Evolutionary conservation across 2,888 invertebrate species (phyloP).

Genomic region (Agrypnus murinus): DNA sequence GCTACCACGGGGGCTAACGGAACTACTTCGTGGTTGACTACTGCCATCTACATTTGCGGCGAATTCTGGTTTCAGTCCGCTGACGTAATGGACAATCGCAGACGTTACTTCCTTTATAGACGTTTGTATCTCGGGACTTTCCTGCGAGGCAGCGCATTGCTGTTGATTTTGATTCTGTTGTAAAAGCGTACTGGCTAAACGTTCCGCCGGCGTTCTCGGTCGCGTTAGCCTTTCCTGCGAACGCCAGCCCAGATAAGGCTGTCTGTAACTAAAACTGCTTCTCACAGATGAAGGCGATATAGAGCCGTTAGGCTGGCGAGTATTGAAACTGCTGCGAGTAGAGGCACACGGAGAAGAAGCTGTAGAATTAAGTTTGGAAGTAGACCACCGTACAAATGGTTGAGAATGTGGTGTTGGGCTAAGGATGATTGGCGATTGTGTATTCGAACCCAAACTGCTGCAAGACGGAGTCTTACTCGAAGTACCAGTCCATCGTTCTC

Average conservation of each 20-base stretch:
- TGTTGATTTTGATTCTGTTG: constrained; percentile 63
- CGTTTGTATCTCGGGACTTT: constrained; percentile 82
- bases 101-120: constrained; percentile 95
- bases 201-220: constrained; percentile 90
- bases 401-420: constrained; percentile 68
- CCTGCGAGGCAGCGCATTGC: constrained; percentile 59
- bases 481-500: constrained; percentile 73
- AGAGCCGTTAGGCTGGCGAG: constrained; percentile 77
- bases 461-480: constrained; percentile 89
- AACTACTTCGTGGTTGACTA: constrained; percentile 50
- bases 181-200: constrained; percentile 81
- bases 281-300: constrained; percentile 79
- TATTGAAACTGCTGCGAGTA: constrained; percentile 81
- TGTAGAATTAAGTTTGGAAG: constrained; percentile 83
- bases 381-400: constrained; percentile 81
- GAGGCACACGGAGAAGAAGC: constrained; percentile 84
- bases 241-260: constrained; percentile 93
- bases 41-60: constrained; percentile 46
- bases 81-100: constrained; percentile 93
- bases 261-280: constrained; percentile 87
- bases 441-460: constrained; percentile 79
- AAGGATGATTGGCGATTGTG: constrained; percentile 67
- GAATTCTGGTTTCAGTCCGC: constrained; percentile 77
- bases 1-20: constrained; percentile 75
- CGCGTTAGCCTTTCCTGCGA: constrained; percentile 86